phyloP scores from a whole-genome alignment of 1,140 invertebrate genomes.

The Drosophila sproati region DNA sequence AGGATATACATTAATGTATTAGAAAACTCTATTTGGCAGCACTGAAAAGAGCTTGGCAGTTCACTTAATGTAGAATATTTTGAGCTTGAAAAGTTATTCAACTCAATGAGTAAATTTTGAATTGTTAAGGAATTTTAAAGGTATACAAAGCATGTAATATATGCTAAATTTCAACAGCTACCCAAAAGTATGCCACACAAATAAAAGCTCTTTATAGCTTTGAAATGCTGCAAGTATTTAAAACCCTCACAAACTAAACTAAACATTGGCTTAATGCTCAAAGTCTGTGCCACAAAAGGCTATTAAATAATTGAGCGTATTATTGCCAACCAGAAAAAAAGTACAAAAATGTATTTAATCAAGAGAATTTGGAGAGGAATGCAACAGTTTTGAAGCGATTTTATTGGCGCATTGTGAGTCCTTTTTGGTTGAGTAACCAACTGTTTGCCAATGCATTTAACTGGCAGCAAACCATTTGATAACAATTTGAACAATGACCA shows the following conservation, averaged over 20 bases:
- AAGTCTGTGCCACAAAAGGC: background rate
- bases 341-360: conserved; percentile 4
- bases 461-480: conserved; percentile 50
- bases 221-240: background rate
- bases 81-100: background rate
- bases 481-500: conserved; percentile 54
- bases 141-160: too few species aligned
- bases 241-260: background rate
- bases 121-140: background rate
- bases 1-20: too few species aligned
- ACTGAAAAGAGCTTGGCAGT: too few species aligned
- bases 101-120: background rate
- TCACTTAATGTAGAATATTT: background rate
- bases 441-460: conserved; percentile 76
- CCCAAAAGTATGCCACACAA: background rate
- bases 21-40: too few species aligned
- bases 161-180: background rate
- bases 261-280: background rate
- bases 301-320: conserved; percentile 2
- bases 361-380: conserved; percentile 12
- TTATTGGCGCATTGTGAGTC: conserved; percentile 55
- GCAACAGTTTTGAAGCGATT: conserved; percentile 55
- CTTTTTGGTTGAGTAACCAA: conserved; percentile 58
- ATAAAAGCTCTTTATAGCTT: background rate
- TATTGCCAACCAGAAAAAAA: background rate